These are phyloP conservation scores for Crenuchus spilurus DNA, from an alignment of 2,797 vertebrate genomes.

Conservation along the genomic window DNA sequence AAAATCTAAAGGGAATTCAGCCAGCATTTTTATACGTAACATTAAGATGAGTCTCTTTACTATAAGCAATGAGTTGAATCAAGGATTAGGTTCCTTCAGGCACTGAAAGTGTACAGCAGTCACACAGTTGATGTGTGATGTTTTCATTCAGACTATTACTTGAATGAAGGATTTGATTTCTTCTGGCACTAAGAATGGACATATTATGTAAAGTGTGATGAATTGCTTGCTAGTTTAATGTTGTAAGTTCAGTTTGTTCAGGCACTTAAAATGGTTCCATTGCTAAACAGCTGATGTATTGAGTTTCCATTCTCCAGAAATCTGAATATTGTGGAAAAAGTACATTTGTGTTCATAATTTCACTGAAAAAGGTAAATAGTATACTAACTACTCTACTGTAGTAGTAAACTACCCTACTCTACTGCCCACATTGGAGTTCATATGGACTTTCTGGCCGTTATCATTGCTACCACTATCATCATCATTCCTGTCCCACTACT, in stretches of 20 bases:
- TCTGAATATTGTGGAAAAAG: too few species aligned
- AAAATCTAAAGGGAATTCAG: not conserved
- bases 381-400: too few species aligned
- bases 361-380: too few species aligned
- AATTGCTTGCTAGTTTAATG: too few species aligned
- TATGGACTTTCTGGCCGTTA: too few species aligned
- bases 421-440: too few species aligned
- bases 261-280: not conserved
- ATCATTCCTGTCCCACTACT: too few species aligned
- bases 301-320: not conserved
- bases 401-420: too few species aligned
- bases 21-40: not conserved
- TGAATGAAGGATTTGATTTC: not conserved
- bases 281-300: not conserved
- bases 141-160: not conserved
- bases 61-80: not conserved
- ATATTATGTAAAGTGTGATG: too few species aligned
- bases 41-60: conserved; percentile 20
- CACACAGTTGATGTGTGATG: too few species aligned
- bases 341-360: too few species aligned
- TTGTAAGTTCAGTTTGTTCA: not conserved
- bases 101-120: not conserved
- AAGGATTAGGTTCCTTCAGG: not conserved
- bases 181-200: not conserved
- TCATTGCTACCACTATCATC: too few species aligned